Base-by-base conservation (phyloP, 2,888 invertebrate species). In the Deilephila porcellus region DNA sequence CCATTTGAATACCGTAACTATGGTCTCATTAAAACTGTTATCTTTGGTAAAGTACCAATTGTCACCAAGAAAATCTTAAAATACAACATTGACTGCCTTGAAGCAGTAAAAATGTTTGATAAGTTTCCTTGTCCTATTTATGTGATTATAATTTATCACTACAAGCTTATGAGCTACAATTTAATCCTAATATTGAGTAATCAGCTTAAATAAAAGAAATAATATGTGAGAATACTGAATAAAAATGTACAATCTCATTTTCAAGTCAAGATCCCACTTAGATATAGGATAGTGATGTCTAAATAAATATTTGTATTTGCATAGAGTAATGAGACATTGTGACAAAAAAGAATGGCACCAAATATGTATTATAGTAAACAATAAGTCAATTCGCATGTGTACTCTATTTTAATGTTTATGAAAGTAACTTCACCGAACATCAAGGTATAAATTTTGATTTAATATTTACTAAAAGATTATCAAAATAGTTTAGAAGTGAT, bases 1-100 rank as follows among this genome's bases (percentile, higher is more conserved):
- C 34, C 11, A 45, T 67, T 70, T 62, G 63, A 73, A 45, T 71
- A 73, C 70, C 59, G 56, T 19, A 37, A 73, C 34, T 71, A 64
- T 71, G 37, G 60, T 52, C 60, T 63, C 64, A 71, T 56, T 72
- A 60, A 60, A 75, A 71, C 60, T 45, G 74, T 64, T 62, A 67
- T 76, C 76, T 76, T 76, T 76, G 76, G 76, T 73, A 72, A 73
- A 73, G 71, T 53, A 74, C 59, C 45, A 71, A 70, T 56, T 72
- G 62, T 59, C 20, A 64, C 7, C 4, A 71, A 52, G 37, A 53
- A 32, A 64, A n/a, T 25, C 20, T 14, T 64, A 45, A 64, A 20
- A 14, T 64, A 17, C 45, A 37, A 37, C n/a, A 64, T 5, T 37
- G 11, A 32, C 19, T 37, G 37, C 64, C 34, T n/a, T 11, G 6